These are phyloP conservation scores for Sebastes flavidus DNA, from an alignment of 2,797 vertebrate species.

Conservation along the genomic window DNA sequence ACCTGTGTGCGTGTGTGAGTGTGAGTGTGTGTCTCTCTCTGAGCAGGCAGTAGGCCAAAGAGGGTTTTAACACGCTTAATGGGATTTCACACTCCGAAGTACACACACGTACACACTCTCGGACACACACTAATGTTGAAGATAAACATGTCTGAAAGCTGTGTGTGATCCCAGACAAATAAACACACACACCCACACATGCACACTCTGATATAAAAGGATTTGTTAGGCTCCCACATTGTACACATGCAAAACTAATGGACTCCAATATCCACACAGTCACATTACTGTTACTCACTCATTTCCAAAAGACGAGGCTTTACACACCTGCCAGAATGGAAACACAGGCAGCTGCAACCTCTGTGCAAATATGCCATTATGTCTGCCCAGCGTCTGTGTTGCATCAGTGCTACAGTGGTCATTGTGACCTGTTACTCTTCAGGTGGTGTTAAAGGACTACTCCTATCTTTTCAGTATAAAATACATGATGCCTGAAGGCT, in stretches of 20 bases:
- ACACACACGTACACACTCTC: constrained; percentile 53
- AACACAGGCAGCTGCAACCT: not conserved
- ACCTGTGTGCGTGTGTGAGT: not conserved
- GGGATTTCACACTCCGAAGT: constrained; percentile 72
- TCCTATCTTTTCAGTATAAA: not conserved
- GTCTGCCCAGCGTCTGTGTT: not conserved
- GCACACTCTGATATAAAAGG: constrained; percentile 62
- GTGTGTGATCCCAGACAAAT: constrained; percentile 67
- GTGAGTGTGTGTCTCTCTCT: constrained; percentile 14
- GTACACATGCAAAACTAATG: constrained; percentile 71
- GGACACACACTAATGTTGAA: constrained; percentile 70
- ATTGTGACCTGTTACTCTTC: constrained; percentile 8
- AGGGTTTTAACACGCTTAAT: constrained; percentile 74
- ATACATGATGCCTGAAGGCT: not conserved
- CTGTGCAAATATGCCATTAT: not conserved
- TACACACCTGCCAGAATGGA: constrained; percentile 24
- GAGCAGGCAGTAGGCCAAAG: constrained; percentile 68
- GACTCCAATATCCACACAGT: constrained; percentile 45
- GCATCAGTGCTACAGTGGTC: not conserved
- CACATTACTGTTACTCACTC: constrained; percentile 28
- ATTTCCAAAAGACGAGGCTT: constrained; percentile 33
- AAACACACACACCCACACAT: constrained; percentile 45
- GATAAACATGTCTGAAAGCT: constrained; percentile 77
- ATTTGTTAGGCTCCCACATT: constrained; percentile 70
- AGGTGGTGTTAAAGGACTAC: not conserved